Percentiles rank a stretch among this genome's conserved stretches.
Conservation (phyloP, 2,888 invertebrate species). For the Andrena bicolor region DNA sequence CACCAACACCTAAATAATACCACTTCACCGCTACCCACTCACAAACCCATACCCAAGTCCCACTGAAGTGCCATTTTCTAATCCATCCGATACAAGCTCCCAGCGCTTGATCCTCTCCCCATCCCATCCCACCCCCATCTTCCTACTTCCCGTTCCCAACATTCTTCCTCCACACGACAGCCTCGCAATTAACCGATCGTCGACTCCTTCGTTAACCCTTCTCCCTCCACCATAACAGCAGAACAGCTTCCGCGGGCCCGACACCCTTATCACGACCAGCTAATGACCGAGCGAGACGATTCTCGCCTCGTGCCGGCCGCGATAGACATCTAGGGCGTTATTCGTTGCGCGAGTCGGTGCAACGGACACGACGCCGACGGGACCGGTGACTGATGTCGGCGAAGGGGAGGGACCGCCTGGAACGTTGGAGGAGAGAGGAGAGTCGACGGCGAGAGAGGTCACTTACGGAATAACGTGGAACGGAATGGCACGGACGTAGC, state of each 20-base stretch:
- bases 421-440: constrained; percentile 43
- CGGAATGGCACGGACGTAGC: constrained; percentile 72
- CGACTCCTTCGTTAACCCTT: not conserved
- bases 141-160: too few species aligned
- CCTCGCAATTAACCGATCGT: not conserved
- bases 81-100: too few species aligned
- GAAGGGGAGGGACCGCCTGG: constrained; percentile 28
- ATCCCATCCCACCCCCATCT: too few species aligned
- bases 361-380: constrained; percentile 33
- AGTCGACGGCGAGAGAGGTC: constrained; percentile 63
- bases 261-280: not conserved
- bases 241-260: not conserved
- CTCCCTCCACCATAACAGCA: not conserved
- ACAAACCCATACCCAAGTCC: too few species aligned
- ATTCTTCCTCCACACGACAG: too few species aligned
- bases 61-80: too few species aligned
- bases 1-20: too few species aligned
- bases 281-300: not conserved
- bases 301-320: not conserved
- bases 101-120: too few species aligned
- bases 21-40: too few species aligned
- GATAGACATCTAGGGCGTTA: not conserved
- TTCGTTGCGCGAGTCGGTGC: not conserved
- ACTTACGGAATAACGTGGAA: constrained; percentile 72
- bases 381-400: constrained; percentile 50